phyloP scores from a whole-genome alignment of 2,888 invertebrate genomes.

The Pristionchus mayeri region DNA sequence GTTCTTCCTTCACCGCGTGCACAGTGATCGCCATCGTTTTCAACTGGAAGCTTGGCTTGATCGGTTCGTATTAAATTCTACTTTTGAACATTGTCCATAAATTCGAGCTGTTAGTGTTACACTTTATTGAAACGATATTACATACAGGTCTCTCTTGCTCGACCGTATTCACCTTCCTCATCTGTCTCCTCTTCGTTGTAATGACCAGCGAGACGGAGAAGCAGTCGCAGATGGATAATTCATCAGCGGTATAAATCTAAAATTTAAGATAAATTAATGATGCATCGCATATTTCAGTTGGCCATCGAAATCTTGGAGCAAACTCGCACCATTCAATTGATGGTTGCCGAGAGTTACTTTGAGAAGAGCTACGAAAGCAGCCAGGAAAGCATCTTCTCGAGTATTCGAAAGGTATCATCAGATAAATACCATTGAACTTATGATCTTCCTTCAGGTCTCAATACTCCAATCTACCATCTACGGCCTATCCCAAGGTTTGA shows the following conservation, averaged over 20 bases:
- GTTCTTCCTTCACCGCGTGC: constrained; percentile 24
- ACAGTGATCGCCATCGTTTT: not conserved
- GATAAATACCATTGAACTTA: not conserved
- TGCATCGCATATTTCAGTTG: constrained; percentile 57
- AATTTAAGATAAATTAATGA: not conserved
- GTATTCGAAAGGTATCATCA: not conserved
- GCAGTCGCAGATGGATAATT: not conserved
- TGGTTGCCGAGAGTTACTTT: constrained; percentile 77
- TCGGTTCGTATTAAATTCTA: not conserved
- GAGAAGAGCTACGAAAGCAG: constrained; percentile 69
- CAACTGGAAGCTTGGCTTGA: constrained; percentile 18
- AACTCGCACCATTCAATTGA: constrained; percentile 77
- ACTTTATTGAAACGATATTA: not conserved
- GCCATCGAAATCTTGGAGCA: constrained; percentile 78
- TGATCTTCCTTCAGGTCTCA: not conserved
- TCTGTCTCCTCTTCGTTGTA: not conserved
- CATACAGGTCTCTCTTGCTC: not conserved
- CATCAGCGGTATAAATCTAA: constrained; percentile 2
- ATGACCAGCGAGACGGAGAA: constrained; percentile 13
- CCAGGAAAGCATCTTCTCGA: constrained; percentile 47
- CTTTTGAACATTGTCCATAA: too few species aligned
- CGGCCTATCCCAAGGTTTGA: not conserved
- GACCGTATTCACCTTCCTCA: not conserved
- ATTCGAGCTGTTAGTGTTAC: too few species aligned
- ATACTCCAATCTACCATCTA: constrained; percentile 27